Evolutionary conservation across 37 sponge, comb jelly and placozoan species (phyloP).

Genomic region (Chondrosia reniformis): DNA sequence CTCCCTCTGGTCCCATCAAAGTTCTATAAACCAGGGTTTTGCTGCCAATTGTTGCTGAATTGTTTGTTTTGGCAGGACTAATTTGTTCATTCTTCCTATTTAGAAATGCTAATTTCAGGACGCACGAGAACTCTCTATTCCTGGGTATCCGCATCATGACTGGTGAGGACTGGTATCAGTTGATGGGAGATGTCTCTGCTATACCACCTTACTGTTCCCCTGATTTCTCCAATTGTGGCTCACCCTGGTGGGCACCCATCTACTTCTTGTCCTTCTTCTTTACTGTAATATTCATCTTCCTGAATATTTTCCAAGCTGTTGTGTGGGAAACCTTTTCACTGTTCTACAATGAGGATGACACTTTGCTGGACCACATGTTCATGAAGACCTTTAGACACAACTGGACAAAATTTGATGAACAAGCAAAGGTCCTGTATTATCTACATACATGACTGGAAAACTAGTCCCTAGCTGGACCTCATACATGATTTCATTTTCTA

Average conservation of each 20-base stretch:
- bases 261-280: conserved; percentile 70
- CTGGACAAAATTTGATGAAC: conserved; percentile 64
- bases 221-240: conserved; percentile 54
- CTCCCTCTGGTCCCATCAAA: too few relatives aligned
- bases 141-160: conserved; percentile 49
- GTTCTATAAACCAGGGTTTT: too few relatives aligned
- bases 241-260: conserved; percentile 4
- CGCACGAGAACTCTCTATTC: not conserved
- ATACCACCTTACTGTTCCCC: conserved; percentile 44
- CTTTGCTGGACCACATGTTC: conserved; percentile 42
- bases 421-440: conserved; percentile 34
- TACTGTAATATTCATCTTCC: conserved; percentile 58
- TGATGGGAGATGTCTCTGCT: conserved; percentile 52
- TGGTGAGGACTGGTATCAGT: conserved; percentile 78
- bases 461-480: too few relatives aligned
- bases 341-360: conserved; percentile 86
- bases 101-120: conserved; percentile 51
- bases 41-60: too few relatives aligned
- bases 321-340: conserved; percentile 81
- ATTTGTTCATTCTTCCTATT: too few relatives aligned
- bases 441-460: too few relatives aligned
- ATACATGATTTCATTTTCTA: too few relatives aligned
- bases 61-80: too few relatives aligned
- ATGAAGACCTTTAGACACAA: conserved; percentile 54
- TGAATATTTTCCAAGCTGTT: conserved; percentile 78